These are phyloP conservation scores for Cyrtodaria siliqua DNA, from an alignment of 2,888 invertebrate species.

Conservation along the genomic window DNA sequence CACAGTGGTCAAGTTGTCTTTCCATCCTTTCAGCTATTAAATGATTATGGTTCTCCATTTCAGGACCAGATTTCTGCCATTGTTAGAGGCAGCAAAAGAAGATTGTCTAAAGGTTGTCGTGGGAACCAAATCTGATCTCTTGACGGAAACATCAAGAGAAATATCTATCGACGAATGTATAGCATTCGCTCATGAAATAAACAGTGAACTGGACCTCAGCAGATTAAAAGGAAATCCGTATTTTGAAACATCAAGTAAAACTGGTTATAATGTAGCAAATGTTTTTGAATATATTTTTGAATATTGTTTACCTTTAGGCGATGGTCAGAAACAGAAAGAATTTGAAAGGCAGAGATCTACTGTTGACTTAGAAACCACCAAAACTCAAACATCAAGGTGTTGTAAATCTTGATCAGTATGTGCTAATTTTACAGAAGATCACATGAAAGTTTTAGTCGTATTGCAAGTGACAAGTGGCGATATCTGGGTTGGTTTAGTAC, in stretches of 20 bases:
- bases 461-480: no score
- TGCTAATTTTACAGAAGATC: no score
- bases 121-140: conserved; percentile 81
- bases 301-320: conserved; percentile 71
- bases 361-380: conserved; percentile 18
- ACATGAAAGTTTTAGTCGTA: no score
- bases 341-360: conserved; percentile 32
- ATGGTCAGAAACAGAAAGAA: conserved; percentile 28
- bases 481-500: no score
- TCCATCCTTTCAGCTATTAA: no score
- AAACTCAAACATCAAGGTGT: neutral
- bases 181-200: conserved; percentile 75
- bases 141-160: conserved; percentile 66
- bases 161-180: conserved; percentile 79
- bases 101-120: conserved; percentile 83
- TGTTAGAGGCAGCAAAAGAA: conserved; percentile 80
- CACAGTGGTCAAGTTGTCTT: no score
- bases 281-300: conserved; percentile 84
- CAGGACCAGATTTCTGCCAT: conserved; percentile 82
- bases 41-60: conserved; percentile 20
- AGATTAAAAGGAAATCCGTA: conserved; percentile 76
- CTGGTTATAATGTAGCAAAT: conserved; percentile 79
- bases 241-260: conserved; percentile 84
- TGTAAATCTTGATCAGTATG: no score
- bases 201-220: conserved; percentile 70